Conservation (phyloP, 2,797 vertebrate genomes). For the Phaenicophaeus curvirostris region DNA sequence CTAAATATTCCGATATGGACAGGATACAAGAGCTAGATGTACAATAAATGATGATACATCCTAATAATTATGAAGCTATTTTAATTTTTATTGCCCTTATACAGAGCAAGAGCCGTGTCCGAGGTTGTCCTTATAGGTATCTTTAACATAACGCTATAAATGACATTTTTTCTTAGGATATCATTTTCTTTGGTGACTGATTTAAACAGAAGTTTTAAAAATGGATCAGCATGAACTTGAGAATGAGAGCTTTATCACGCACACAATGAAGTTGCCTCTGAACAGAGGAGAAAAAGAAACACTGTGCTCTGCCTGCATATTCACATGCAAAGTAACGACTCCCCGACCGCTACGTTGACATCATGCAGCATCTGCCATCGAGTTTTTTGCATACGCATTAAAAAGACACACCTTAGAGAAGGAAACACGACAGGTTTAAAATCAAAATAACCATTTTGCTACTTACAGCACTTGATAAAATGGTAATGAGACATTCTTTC, state of each 20-base stretch:
- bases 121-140: background rate
- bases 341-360: conserved; percentile 1
- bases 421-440: background rate
- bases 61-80: background rate
- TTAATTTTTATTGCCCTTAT: background rate
- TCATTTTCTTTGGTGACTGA: background rate
- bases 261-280: conserved; percentile 25
- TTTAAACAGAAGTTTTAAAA: conserved; percentile 30
- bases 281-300: conserved; percentile 24
- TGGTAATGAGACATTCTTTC: conserved; percentile 95
- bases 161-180: background rate
- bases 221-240: conserved; percentile 2
- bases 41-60: background rate
- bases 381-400: conserved; percentile 47
- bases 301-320: conserved; percentile 8
- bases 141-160: background rate
- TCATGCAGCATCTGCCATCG: conserved; percentile 31
- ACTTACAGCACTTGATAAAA: conserved; percentile 99
- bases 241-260: conserved; percentile 7
- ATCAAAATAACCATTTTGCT: conserved; percentile 65
- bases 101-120: background rate
- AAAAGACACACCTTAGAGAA: conserved; percentile 39
- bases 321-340: conserved; percentile 60
- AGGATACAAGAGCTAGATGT: background rate
- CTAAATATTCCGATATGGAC: background rate